Percentiles rank a stretch among this genome's conserved stretches.
Evolutionary conservation across 2,113 vertebrate genomes (phyloP).

Genomic region (Asarcornis scutulata): DNA sequence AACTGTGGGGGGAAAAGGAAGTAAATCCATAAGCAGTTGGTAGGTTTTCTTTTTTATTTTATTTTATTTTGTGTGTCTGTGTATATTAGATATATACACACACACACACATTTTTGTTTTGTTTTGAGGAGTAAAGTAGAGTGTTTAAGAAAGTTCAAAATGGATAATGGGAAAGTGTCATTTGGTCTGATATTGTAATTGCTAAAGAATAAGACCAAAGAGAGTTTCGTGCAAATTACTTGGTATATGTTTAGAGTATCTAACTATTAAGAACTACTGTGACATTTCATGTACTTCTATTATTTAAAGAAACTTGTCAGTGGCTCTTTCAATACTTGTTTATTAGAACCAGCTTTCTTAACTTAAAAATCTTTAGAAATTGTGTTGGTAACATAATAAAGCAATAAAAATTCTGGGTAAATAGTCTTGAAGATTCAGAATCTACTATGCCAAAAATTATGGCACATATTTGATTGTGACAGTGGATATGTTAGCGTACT

Average conservation of each 20-base stretch:
- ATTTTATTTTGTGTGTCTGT: too few relatives aligned
- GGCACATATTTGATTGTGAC: neutral
- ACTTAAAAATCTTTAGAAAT: neutral
- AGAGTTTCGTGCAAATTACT: constrained; percentile 13
- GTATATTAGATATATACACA: too few relatives aligned
- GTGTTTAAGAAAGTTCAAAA: constrained; percentile 58
- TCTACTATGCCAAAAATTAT: neutral
- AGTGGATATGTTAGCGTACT: neutral
- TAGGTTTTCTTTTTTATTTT: neutral
- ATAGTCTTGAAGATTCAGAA: neutral
- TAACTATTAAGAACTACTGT: constrained; percentile 17
- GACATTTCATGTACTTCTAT: neutral
- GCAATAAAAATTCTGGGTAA: neutral
- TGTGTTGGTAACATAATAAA: neutral
- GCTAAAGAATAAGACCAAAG: constrained; percentile 29
- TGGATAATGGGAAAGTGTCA: constrained; percentile 59
- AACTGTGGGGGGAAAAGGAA: neutral
- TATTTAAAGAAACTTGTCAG: neutral
- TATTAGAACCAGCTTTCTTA: neutral
- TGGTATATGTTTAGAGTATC: constrained; percentile 6
- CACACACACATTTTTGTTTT: neutral
- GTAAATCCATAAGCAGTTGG: neutral
- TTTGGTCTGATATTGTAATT: constrained; percentile 50
- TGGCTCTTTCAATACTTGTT: neutral
- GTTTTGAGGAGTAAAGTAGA: neutral